Evolutionary conservation across 2,113 vertebrate species (phyloP).

Genomic region (Ondatra zibethicus): DNA sequence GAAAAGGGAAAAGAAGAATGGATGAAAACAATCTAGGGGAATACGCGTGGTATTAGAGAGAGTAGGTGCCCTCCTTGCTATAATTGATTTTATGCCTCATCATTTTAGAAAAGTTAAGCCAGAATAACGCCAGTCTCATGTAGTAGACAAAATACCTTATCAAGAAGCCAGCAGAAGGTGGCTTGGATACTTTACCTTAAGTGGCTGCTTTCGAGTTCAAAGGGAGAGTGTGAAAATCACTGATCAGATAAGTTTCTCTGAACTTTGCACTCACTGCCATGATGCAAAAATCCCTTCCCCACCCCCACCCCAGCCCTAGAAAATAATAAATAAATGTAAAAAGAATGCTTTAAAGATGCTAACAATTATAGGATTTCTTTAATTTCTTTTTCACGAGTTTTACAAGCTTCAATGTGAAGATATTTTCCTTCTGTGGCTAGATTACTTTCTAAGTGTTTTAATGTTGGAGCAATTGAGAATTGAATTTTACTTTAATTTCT

Average conservation of each 20-base stretch:
- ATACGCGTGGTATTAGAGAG: too few species aligned
- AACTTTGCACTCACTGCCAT: not conserved
- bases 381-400: not conserved
- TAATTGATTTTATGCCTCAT: constrained; percentile 60
- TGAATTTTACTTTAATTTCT: not conserved
- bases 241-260: constrained; percentile 65
- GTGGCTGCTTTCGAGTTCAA: constrained; percentile 67
- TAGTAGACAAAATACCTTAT: constrained; percentile 74
- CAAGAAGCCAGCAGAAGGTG: constrained; percentile 64
- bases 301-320: not conserved
- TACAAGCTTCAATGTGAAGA: not conserved
- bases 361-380: not conserved
- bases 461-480: not conserved
- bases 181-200: constrained; percentile 74
- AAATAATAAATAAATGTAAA: not conserved
- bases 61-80: not conserved
- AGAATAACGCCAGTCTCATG: constrained; percentile 44
- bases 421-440: not conserved
- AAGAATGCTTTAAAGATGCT: not conserved
- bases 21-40: not conserved
- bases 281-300: not conserved
- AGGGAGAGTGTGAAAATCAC: constrained; percentile 44
- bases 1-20: constrained; percentile 31
- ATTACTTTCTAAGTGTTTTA: not conserved
- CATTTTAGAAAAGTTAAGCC: constrained; percentile 74